Evolutionary conservation across 2,797 vertebrate genomes (phyloP).

Genomic region (Sebastes kiyomatsui): DNA sequence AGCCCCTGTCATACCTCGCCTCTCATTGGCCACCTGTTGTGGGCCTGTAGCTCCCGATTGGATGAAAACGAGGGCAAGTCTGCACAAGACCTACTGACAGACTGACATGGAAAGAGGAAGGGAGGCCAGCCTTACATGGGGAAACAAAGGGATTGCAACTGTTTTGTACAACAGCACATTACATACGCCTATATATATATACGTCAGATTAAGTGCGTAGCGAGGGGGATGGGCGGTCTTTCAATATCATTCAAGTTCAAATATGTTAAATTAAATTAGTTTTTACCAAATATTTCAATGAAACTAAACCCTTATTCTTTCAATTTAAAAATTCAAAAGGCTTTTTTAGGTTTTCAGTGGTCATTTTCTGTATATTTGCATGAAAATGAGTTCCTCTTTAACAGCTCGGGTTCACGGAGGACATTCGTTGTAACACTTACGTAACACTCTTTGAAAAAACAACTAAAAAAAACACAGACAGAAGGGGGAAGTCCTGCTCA

Average conservation of each 20-base stretch:
- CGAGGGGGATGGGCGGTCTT: not conserved
- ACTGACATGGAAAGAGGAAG: slow-evolving; percentile 67
- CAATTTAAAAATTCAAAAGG: not conserved
- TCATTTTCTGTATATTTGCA: slow-evolving; percentile 1
- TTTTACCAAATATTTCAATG: not conserved
- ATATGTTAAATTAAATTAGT: not conserved
- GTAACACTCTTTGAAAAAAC: slow-evolving; percentile 66
- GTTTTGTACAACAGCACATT: not conserved
- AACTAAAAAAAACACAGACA: not conserved
- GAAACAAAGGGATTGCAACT: slow-evolving; percentile 7
- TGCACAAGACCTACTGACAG: slow-evolving; percentile 71
- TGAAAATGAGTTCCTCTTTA: slow-evolving; percentile 11
- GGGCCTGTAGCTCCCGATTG: slow-evolving; percentile 62
- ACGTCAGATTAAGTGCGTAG: not conserved
- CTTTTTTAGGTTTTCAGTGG: not conserved
- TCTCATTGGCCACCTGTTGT: slow-evolving; percentile 68
- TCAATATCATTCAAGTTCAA: not conserved
- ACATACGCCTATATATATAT: not conserved
- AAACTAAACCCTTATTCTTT: not conserved
- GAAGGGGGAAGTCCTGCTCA: slow-evolving; percentile 63
- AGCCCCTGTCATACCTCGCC: slow-evolving; percentile 62
- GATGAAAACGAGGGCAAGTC: slow-evolving; percentile 79
- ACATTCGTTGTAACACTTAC: slow-evolving; percentile 67
- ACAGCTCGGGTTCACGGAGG: slow-evolving; percentile 53
- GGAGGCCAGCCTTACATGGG: slow-evolving; percentile 1